Evolutionary conservation across 30 jellyfish, hydroid and myxozoan genomes (phyloP).

Genomic region (Mastigias papua): DNA sequence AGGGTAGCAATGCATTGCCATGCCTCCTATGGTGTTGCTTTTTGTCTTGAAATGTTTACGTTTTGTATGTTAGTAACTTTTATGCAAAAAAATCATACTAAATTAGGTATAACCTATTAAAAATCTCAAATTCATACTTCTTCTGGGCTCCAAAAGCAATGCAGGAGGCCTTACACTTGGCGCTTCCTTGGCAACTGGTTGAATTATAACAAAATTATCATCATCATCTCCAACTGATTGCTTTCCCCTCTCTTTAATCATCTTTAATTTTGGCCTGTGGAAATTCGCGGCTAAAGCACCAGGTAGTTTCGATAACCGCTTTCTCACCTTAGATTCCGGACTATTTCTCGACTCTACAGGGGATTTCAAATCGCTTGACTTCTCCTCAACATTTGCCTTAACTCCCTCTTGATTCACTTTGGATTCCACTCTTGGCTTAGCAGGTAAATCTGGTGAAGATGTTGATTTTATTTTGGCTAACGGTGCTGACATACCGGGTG

Average conservation of each 20-base stretch:
- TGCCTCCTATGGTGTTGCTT: no score
- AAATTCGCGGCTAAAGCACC: conserved; percentile 31
- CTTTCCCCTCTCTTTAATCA: conserved; percentile 12
- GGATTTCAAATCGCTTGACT: not conserved
- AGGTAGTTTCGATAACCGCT: conserved; percentile 29
- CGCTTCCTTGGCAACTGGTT: not conserved
- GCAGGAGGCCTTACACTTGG: conserved; percentile 1
- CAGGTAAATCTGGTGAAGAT: conserved; percentile 27
- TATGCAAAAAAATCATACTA: no score
- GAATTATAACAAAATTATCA: conserved; percentile 19
- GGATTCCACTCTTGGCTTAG: not conserved
- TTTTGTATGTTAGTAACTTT: no score
- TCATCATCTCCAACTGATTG: conserved; percentile 32
- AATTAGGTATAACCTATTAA: no score
- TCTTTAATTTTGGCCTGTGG: conserved; percentile 38
- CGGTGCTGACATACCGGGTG: not conserved
- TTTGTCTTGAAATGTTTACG: no score
- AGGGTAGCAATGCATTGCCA: no score
- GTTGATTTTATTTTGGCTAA: not conserved
- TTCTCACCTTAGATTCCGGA: conserved; percentile 17
- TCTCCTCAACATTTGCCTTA: not conserved
- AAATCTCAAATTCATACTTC: conserved; percentile 1
- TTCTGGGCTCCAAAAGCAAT: not conserved
- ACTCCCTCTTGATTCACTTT: not conserved
- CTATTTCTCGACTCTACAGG: conserved; percentile 5